Conservation (phyloP, 2,888 invertebrate species). For the Scaeva pyrastri region DNA sequence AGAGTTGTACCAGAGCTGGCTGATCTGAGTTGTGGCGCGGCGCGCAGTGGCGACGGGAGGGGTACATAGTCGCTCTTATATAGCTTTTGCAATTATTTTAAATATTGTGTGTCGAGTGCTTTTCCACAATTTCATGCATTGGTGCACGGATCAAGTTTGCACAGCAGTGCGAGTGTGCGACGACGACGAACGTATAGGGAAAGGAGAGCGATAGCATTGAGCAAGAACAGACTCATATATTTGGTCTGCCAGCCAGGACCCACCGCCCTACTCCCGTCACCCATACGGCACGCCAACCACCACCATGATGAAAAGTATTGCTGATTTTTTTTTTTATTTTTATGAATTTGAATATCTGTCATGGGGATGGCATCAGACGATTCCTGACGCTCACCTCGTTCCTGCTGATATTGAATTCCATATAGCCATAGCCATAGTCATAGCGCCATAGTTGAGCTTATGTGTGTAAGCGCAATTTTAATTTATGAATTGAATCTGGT, state of each 20-base stretch:
- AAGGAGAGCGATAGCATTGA: not conserved
- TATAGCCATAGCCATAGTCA: too few relatives aligned
- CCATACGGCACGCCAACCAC: not conserved
- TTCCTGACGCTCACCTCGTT: constrained; percentile 5
- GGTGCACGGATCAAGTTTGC: constrained; percentile 43
- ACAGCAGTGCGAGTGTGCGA: not conserved
- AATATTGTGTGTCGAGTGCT: constrained; percentile 58
- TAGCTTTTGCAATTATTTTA: constrained; percentile 62
- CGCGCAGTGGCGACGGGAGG: not conserved
- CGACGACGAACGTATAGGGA: too few relatives aligned
- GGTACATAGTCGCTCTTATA: constrained; percentile 5
- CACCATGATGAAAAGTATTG: not conserved
- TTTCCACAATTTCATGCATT: constrained; percentile 52
- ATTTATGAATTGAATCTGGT: constrained; percentile 74
- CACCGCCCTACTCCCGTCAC: not conserved
- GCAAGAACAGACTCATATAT: constrained; percentile 15
- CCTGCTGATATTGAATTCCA: not conserved
- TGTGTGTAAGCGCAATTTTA: constrained; percentile 66
- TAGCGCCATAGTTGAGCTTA: constrained; percentile 41
- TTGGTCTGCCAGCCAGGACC: constrained; percentile 27
- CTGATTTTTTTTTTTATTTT: constrained; percentile 3
- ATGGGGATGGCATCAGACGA: constrained; percentile 4
- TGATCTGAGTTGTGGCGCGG: not conserved
- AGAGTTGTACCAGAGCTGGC: not conserved
- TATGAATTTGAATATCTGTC: constrained; percentile 24